Evolutionary conservation across 2,888 invertebrate species (phyloP), one percentile per base, ranked within the genome.

Genomic region (Drosophila algonquin): DNA sequence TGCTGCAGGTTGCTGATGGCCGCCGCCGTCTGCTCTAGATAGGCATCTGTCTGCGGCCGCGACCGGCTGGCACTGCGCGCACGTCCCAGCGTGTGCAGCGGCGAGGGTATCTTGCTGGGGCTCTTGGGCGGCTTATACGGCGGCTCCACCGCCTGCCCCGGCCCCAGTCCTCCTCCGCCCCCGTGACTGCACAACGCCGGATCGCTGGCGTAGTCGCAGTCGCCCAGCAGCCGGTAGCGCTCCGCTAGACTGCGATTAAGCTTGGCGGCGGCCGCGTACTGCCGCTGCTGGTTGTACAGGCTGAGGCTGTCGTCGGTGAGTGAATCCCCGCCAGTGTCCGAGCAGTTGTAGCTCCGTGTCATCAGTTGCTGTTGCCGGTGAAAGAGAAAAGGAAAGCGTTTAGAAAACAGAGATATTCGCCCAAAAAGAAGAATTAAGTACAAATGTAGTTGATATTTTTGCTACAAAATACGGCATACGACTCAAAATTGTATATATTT

Each of bases 51-150:
- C 40, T 90, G 89, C 3, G 90, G 86, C 16, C 92, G 88, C 91
- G 94, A 87, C 86, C 92, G 81, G 92, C 92, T 81, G 68, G 90
- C 90, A 91, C 93, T 87, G 59, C 92, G 90, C 59, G 90, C 87
- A 60, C 94, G 93, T 35, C 94, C 93, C 16, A 95, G 89, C 0
- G 94, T 94, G 81, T 95, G 95, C 74, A 96, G 94, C 5, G 96
- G 96, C 59, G 96, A 96, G 3, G 96, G 96, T 89, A 96, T 96
- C 92, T 96, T 96, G 3, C 95, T 94, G 16, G 95, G 94, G 47
- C 94, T 94, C 63, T 92, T 90, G 2, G 92, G 92, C 14, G 92
- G 92, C 68, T 90, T 90, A 53, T 84, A 89, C 0, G 81, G 75
- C 45, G 81, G 77, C 5, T 84, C 86, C 14, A 56, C 24, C 63